Evolutionary conservation across 1,140 invertebrate species (phyloP).

Genomic region (Trichoplusia ni): DNA sequence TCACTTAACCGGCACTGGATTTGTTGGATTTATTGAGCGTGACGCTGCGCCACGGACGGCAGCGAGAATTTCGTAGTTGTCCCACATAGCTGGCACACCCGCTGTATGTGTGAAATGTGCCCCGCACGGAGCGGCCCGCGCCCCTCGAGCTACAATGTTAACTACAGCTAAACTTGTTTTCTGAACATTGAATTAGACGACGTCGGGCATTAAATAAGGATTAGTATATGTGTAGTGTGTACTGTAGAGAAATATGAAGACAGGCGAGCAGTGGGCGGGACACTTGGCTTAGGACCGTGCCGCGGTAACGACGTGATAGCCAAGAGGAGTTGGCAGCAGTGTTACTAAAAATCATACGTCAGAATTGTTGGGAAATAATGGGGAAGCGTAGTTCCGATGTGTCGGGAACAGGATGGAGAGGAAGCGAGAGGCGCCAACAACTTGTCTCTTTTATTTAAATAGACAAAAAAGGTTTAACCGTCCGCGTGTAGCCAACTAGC

Average conservation of each 20-base stretch:
- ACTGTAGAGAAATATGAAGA: conserved; percentile 33
- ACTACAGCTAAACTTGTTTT: conserved; percentile 17
- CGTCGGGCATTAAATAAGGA: conserved; percentile 24
- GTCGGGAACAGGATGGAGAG: background rate
- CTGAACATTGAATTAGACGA: conserved; percentile 21
- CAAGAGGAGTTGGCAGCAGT: conserved; percentile 41
- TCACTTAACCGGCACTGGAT: conserved; percentile 55
- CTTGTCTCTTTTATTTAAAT: conserved; percentile 4
- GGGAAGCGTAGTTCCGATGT: conserved; percentile 10
- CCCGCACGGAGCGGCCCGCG: conserved; percentile 29
- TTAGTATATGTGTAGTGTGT: conserved; percentile 7
- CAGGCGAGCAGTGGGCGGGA: conserved; percentile 29
- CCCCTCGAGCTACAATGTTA: conserved; percentile 26
- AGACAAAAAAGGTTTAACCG: background rate
- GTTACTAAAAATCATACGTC: conserved; percentile 17
- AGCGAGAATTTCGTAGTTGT: conserved; percentile 33
- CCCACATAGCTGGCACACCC: conserved; percentile 36
- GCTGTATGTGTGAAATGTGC: conserved; percentile 16
- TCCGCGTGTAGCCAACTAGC: too few relatives aligned
- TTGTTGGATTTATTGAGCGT: conserved; percentile 56
- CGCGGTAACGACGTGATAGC: conserved; percentile 34
- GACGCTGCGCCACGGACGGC: conserved; percentile 37
- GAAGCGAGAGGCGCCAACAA: background rate
- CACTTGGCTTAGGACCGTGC: conserved; percentile 35
- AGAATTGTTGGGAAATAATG: conserved; percentile 18